A percentile compares a stretch with the other conserved stretches of the same genome.
phyloP scores from a whole-genome alignment of 2,888 invertebrate species.

The Drosophila colorata region DNA sequence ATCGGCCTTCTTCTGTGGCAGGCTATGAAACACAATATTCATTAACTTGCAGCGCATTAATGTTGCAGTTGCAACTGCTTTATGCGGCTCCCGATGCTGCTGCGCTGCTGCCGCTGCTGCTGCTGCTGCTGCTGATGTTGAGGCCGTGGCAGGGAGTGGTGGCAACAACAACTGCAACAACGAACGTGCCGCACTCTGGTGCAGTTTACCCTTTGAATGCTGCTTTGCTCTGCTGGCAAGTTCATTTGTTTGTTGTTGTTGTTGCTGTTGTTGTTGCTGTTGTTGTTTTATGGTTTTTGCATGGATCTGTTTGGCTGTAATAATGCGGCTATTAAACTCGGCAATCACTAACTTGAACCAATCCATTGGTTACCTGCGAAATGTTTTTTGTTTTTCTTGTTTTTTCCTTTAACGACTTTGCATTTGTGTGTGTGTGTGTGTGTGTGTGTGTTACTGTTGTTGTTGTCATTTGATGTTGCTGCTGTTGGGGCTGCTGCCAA shows the following conservation, averaged over 20 bases:
- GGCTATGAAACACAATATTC: constrained; percentile 84
- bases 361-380: constrained; percentile 77
- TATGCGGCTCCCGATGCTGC: constrained; percentile 40
- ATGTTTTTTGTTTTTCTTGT: constrained; percentile 7
- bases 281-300: constrained; percentile 61
- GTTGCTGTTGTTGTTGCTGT: background rate
- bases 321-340: constrained; percentile 79
- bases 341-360: constrained; percentile 78
- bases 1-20: constrained; percentile 74
- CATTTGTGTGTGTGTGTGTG: constrained; percentile 6
- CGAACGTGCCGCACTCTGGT: constrained; percentile 31
- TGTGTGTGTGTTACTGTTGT: constrained; percentile 8
- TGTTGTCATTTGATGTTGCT: constrained; percentile 18
- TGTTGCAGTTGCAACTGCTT: constrained; percentile 62
- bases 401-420: constrained; percentile 29
- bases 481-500: constrained; percentile 42
- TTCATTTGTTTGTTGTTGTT: constrained; percentile 27
- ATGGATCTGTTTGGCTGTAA: constrained; percentile 75
- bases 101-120: constrained; percentile 12
- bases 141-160: constrained; percentile 17
- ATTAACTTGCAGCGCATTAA: constrained; percentile 83
- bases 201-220: constrained; percentile 8
- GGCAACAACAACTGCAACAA: constrained; percentile 37
- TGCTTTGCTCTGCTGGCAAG: constrained; percentile 31
- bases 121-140: constrained; percentile 14